A percentile compares a stretch with the other conserved stretches of the same genome.
These are phyloP conservation scores for Drosophila hamatofila DNA, from an alignment of 2,888 invertebrate species.

Conservation along the genomic window DNA sequence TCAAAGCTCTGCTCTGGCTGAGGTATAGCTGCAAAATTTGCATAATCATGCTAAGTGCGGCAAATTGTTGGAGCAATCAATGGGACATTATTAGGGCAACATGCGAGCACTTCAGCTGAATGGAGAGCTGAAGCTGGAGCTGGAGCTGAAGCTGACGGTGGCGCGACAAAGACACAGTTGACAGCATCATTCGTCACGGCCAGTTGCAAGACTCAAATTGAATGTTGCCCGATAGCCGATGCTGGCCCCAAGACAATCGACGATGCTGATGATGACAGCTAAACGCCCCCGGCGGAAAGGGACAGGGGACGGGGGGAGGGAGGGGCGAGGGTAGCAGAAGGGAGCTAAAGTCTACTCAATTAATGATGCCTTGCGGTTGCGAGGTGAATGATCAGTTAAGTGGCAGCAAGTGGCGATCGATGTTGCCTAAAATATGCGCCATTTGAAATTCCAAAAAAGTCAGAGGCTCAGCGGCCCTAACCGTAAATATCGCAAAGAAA, in stretches of 20 bases:
- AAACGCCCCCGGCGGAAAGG: constrained; percentile 23
- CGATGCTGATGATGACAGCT: constrained; percentile 33
- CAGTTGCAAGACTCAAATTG: constrained; percentile 33
- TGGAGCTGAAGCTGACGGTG: not conserved
- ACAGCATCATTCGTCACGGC: constrained; percentile 65
- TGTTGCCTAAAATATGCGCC: constrained; percentile 20
- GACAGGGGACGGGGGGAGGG: not conserved
- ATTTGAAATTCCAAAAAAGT: constrained; percentile 24
- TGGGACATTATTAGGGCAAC: constrained; percentile 70
- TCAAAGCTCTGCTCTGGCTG: constrained; percentile 4
- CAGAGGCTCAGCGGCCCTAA: constrained; percentile 25
- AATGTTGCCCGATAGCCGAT: constrained; percentile 6
- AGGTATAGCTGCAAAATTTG: constrained; percentile 53
- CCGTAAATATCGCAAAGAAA: constrained; percentile 47
- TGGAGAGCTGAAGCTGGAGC: not conserved
- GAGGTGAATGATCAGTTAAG: constrained; percentile 78
- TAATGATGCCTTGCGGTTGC: constrained; percentile 50
- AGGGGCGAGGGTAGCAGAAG: no score
- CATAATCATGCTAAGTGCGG: constrained; percentile 68
- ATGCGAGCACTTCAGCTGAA: constrained; percentile 61
- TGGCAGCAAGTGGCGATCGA: constrained; percentile 51
- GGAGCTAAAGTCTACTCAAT: constrained; percentile 35
- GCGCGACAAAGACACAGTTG: constrained; percentile 46
- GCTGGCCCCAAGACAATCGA: constrained; percentile 1
- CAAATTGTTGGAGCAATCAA: constrained; percentile 53